Evolutionary conservation across 2,888 invertebrate genomes (phyloP).

Genomic region (Rambutsinella grinnellia): DNA sequence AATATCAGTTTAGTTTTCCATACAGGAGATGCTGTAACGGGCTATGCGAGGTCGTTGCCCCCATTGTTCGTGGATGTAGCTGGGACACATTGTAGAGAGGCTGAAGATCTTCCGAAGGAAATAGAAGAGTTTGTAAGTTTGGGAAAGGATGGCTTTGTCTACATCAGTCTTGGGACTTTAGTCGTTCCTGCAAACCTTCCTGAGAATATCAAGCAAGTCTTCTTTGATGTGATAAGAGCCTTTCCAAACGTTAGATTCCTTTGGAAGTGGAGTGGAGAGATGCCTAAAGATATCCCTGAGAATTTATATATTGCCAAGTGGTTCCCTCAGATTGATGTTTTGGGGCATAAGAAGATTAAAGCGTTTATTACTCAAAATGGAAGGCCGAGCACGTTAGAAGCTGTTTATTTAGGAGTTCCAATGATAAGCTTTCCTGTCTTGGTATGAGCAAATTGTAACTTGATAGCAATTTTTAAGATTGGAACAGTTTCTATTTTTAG

Average conservation of each 20-base stretch:
- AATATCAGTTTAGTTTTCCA: slow-evolving; percentile 19
- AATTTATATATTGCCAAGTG: slow-evolving; percentile 63
- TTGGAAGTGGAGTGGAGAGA: slow-evolving; percentile 65
- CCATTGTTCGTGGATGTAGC: slow-evolving; percentile 26
- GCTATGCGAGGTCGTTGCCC: slow-evolving; percentile 25
- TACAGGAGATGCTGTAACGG: slow-evolving; percentile 23
- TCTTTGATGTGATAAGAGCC: no score
- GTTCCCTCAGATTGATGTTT: slow-evolving; percentile 65
- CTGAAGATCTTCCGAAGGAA: not conserved
- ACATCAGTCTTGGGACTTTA: no score
- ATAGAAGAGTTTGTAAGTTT: no score
- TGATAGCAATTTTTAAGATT: no score
- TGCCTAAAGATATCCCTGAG: no score
- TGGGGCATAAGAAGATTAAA: slow-evolving; percentile 36
- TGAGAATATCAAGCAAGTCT: no score
- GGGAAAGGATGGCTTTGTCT: no score
- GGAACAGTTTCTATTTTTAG: no score
- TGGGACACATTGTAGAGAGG: slow-evolving; percentile 15
- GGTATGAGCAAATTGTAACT: no score
- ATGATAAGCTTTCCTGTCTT: slow-evolving; percentile 51
- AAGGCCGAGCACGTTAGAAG: slow-evolving; percentile 22
- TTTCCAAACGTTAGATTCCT: slow-evolving; percentile 61
- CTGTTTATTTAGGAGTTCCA: slow-evolving; percentile 20
- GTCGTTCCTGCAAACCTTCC: no score
- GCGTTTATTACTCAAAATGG: slow-evolving; percentile 31